These are phyloP conservation scores for Chrysomela aeneicollis DNA, from an alignment of 2,888 invertebrate species.

Conservation along the genomic window DNA sequence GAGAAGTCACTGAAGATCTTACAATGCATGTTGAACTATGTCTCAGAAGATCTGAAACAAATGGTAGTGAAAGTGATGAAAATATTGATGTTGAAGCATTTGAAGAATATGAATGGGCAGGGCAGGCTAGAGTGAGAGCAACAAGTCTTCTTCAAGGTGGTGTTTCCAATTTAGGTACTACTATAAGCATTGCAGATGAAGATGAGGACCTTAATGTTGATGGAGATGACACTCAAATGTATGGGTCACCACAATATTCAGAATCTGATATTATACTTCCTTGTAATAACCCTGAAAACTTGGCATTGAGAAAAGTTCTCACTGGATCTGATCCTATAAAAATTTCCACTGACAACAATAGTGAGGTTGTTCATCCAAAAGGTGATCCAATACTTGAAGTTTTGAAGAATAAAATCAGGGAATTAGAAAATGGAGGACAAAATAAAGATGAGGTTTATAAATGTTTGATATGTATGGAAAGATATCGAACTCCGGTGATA, in stretches of 20 bases:
- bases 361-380: constrained; percentile 32
- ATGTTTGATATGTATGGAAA: constrained; percentile 90
- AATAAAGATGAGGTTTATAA: constrained; percentile 72
- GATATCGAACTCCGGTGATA: constrained; percentile 85
- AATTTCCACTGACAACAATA: constrained; percentile 32
- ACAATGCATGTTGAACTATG: constrained; percentile 78
- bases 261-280: constrained; percentile 73
- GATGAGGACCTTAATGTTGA: constrained; percentile 86
- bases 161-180: constrained; percentile 65
- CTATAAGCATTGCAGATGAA: constrained; percentile 60
- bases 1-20: constrained; percentile 73
- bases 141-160: constrained; percentile 75
- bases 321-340: constrained; percentile 51
- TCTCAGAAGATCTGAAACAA: constrained; percentile 64
- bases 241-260: constrained; percentile 87
- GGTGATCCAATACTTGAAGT: constrained; percentile 72
- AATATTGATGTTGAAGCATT: constrained; percentile 84
- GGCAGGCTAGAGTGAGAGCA: constrained; percentile 81
- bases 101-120: constrained; percentile 93
- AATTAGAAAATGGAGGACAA: constrained; percentile 72
- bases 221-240: constrained; percentile 86
- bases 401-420: constrained; percentile 77
- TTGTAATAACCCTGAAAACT: constrained; percentile 67
- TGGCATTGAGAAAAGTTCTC: constrained; percentile 66
- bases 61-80: constrained; percentile 70